These are phyloP conservation scores for Sminthurinus aureus DNA, from an alignment of 2,888 invertebrate genomes.

Conservation along the genomic window DNA sequence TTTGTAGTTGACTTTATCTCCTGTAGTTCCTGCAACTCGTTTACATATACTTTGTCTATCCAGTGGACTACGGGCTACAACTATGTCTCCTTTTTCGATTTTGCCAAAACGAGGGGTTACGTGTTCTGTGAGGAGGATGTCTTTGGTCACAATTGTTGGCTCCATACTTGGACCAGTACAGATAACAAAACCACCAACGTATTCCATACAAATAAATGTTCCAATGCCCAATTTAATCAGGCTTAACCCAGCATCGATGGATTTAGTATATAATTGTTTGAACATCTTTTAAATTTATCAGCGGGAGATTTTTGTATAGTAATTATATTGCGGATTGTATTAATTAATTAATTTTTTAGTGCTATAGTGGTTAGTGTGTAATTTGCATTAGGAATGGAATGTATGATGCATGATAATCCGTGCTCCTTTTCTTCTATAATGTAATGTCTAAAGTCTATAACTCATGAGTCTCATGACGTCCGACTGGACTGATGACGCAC, in stretches of 20 bases:
- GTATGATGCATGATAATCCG: too few species aligned
- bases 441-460: too few species aligned
- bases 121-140: constrained; percentile 84
- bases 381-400: too few species aligned
- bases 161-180: constrained; percentile 94
- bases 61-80: constrained; percentile 67
- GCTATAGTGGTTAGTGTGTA: too few species aligned
- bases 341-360: too few species aligned
- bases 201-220: constrained; percentile 48
- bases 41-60: constrained; percentile 81
- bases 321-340: too few species aligned
- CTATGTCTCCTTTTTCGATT: constrained; percentile 74
- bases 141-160: constrained; percentile 82
- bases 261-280: background rate
- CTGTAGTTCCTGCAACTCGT: constrained; percentile 74
- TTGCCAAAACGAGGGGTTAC: constrained; percentile 70
- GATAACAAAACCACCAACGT: constrained; percentile 62
- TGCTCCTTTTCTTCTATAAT: too few species aligned
- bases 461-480: too few species aligned
- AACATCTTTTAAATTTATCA: background rate
- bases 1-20: constrained; percentile 70
- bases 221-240: constrained; percentile 42
- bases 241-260: constrained; percentile 2
- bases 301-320: background rate
- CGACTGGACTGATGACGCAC: too few species aligned